Conservation (phyloP, 2,888 invertebrate genomes). For the Pyrgus malvae region DNA sequence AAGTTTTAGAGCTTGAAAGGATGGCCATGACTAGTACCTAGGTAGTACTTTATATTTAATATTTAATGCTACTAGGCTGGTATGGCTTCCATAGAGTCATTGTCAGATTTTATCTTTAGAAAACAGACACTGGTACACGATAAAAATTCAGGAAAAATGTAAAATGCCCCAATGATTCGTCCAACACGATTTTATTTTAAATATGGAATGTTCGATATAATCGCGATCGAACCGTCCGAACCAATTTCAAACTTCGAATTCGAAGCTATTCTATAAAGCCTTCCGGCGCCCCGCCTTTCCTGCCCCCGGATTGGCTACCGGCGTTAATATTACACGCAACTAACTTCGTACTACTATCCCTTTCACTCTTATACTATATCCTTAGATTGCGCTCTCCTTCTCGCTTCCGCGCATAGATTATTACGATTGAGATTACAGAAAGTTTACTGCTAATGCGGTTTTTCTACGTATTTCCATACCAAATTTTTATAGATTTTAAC, state of each 20-base stretch:
- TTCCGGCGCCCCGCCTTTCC: slow-evolving; percentile 56
- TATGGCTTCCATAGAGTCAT: background rate
- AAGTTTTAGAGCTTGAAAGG: no score
- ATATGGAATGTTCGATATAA: slow-evolving; percentile 15
- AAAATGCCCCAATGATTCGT: slow-evolving; percentile 4
- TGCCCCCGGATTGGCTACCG: slow-evolving; percentile 70
- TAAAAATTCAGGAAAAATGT: slow-evolving; percentile 1
- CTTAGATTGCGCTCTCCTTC: slow-evolving; percentile 39
- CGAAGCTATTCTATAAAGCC: slow-evolving; percentile 35
- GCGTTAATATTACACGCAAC: slow-evolving; percentile 48
- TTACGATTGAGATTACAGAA: slow-evolving; percentile 64
- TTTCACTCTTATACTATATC: slow-evolving; percentile 41
- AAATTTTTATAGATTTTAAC: slow-evolving; percentile 59
- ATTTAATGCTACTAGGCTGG: background rate
- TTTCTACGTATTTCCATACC: slow-evolving; percentile 65
- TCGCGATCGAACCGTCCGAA: slow-evolving; percentile 25
- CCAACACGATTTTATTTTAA: slow-evolving; percentile 10
- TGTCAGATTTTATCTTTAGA: slow-evolving; percentile 2
- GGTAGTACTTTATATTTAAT: background rate
- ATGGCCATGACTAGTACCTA: no score
- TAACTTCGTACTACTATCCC: slow-evolving; percentile 52
- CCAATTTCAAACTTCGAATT: slow-evolving; percentile 52
- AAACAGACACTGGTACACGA: background rate
- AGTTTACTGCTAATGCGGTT: slow-evolving; percentile 67
- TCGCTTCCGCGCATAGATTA: slow-evolving; percentile 58